Evolutionary conservation across 2,888 invertebrate species (phyloP).

Genomic region (Drosophila mayaguana): DNA sequence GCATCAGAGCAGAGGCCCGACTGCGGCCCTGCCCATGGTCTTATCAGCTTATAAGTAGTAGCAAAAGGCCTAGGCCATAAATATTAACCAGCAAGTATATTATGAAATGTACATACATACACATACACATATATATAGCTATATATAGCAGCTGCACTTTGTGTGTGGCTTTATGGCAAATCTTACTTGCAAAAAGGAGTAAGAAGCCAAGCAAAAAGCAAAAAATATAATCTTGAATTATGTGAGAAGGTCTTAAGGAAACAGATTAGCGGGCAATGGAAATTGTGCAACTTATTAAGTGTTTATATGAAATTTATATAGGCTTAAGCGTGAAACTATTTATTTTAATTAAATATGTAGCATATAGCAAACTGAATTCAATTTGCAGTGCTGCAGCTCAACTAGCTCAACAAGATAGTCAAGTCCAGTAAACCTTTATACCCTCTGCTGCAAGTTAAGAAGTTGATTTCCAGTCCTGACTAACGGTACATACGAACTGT

Average conservation of each 20-base stretch:
- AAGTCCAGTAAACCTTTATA: neutral
- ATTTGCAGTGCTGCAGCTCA: neutral
- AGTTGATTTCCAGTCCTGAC: neutral
- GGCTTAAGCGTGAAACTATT: neutral
- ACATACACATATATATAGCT: neutral
- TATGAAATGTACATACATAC: constrained; percentile 16
- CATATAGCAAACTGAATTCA: too few relatives aligned
- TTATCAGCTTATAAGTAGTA: constrained; percentile 61
- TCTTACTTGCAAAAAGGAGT: constrained; percentile 2
- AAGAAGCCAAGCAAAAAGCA: neutral
- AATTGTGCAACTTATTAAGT: neutral
- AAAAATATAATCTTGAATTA: constrained; percentile 17
- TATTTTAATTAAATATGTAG: neutral
- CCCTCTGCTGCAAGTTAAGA: neutral
- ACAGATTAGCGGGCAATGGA: neutral
- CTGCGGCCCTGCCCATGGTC: constrained; percentile 45
- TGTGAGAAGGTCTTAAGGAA: neutral
- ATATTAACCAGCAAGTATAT: constrained; percentile 47
- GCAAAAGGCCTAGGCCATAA: constrained; percentile 59
- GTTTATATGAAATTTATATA: neutral
- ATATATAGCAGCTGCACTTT: constrained; percentile 12
- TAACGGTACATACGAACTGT: neutral
- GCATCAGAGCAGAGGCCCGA: constrained; percentile 12
- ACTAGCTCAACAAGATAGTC: neutral
- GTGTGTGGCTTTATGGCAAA: constrained; percentile 14